Conservation (phyloP, 2,113 vertebrate species). For the Hippopotamus amphibius region DNA sequence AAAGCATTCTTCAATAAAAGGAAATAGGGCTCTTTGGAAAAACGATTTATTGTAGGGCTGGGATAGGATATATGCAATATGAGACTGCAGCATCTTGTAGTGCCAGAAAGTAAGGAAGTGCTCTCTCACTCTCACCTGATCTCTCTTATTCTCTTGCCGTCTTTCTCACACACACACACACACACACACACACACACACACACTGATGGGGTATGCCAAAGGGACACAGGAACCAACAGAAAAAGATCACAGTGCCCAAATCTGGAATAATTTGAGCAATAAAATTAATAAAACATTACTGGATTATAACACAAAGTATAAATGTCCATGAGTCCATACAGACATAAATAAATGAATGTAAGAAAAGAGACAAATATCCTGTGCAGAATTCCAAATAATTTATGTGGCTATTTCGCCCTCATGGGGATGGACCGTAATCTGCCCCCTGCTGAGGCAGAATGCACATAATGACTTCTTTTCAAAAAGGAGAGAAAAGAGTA, state of each 20-base stretch:
- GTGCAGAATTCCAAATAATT: background rate
- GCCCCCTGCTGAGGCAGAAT: background rate
- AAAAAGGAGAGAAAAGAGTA: background rate
- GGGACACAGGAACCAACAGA: background rate
- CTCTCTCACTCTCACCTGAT: background rate
- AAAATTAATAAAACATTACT: background rate
- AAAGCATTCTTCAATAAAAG: background rate
- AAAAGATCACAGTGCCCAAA: background rate
- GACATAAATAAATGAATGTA: background rate
- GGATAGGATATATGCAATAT: background rate
- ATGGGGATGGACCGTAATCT: background rate
- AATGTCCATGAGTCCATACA: background rate
- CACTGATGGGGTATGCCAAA: background rate
- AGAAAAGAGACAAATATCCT: background rate
- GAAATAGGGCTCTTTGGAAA: background rate
- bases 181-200: background rate
- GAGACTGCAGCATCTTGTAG: background rate
- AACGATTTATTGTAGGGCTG: background rate
- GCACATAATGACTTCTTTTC: background rate
- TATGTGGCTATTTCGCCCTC: background rate
- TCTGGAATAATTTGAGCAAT: background rate
- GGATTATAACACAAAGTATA: background rate
- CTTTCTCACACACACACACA: background rate
- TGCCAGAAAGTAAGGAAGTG: background rate
- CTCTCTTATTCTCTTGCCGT: background rate